Conservation (phyloP, 2,888 invertebrate genomes). For the Agonum fuliginosum region DNA sequence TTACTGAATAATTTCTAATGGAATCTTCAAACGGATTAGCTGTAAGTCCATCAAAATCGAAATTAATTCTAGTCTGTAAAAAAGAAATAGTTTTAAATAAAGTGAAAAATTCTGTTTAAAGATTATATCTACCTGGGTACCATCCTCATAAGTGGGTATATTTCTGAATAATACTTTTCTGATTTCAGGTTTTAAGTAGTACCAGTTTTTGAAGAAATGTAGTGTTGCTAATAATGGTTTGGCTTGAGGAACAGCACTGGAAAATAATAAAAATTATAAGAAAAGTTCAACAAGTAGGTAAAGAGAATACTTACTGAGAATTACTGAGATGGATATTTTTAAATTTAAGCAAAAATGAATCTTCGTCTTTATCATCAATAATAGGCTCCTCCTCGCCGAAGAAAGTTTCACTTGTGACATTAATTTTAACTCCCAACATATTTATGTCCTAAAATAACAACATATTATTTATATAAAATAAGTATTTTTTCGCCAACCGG, state of each 20-base stretch:
- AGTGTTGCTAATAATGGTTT: constrained; percentile 21
- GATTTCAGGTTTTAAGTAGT: neutral
- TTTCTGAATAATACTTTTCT: neutral
- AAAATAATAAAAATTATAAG: no score
- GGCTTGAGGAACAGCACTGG: constrained; percentile 15
- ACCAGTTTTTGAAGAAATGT: neutral
- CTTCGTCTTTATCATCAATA: neutral
- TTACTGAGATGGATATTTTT: constrained; percentile 3
- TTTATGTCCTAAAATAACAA: neutral
- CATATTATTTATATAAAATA: no score
- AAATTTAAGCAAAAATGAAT: neutral
- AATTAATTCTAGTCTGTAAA: neutral
- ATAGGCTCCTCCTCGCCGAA: neutral
- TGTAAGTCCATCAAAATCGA: neutral
- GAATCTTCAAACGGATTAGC: constrained; percentile 3
- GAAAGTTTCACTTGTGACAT: no score
- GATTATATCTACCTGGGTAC: neutral
- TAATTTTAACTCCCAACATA: neutral
- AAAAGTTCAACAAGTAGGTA: no score
- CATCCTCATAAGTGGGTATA: neutral
- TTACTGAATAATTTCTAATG: neutral
- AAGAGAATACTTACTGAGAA: constrained; percentile 12
- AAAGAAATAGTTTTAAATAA: no score
- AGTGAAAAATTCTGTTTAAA: no score
- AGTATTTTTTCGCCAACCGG: no score